A percentile compares a stretch with the other conserved stretches of the same genome.
phyloP scores from a whole-genome alignment of 2,113 vertebrate genomes.

The Gopherus evgoodei region DNA sequence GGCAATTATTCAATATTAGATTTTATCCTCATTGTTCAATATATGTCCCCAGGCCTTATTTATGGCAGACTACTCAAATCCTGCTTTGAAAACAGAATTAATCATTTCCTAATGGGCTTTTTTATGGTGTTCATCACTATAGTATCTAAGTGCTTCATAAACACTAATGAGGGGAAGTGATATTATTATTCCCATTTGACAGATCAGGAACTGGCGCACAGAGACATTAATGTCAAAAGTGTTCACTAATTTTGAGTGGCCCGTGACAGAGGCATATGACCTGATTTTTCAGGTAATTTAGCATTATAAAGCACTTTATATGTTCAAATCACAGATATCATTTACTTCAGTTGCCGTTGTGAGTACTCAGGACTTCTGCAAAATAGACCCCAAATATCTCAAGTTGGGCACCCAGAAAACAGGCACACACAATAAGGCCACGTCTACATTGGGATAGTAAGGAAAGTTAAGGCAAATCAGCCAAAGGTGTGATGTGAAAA shows the following conservation, averaged over 20 bases:
- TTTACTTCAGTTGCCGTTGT: background rate
- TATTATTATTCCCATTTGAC: background rate
- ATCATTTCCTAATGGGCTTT: background rate
- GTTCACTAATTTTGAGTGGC: background rate
- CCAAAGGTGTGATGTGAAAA: background rate
- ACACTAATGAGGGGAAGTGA: background rate
- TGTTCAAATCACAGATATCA: background rate
- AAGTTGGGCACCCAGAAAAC: background rate
- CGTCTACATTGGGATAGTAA: background rate
- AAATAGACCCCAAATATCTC: background rate
- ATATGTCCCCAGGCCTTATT: background rate
- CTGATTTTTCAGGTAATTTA: background rate
- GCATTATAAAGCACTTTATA: background rate
- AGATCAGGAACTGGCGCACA: background rate
- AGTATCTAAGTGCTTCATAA: background rate
- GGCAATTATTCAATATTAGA: background rate
- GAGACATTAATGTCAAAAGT: background rate
- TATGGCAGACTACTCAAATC: background rate
- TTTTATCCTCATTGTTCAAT: background rate
- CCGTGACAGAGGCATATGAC: background rate
- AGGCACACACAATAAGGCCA: background rate
- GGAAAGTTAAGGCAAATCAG: background rate
- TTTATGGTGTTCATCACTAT: background rate
- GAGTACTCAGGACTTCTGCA: background rate
- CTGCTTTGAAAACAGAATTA: background rate